Percentiles rank a stretch among this genome's conserved stretches.
Evolutionary conservation across 2,797 vertebrate genomes (phyloP).

Genomic region (Sebastiscus tertius): DNA sequence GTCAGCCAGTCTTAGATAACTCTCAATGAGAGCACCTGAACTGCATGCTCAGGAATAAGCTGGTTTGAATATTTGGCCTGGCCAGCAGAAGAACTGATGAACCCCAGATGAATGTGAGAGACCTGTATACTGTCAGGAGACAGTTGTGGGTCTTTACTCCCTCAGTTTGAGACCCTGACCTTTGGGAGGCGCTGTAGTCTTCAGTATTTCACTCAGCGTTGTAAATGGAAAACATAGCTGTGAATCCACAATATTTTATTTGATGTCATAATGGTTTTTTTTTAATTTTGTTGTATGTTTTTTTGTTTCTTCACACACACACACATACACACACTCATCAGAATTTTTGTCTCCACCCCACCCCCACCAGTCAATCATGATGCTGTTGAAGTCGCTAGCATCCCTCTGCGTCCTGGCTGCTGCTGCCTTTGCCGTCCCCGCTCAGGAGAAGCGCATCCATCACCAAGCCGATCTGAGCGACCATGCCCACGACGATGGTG

Average conservation of each 20-base stretch:
- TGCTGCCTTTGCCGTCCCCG: conserved; percentile 76
- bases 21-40: background rate
- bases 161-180: background rate
- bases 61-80: background rate
- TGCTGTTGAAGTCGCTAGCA: conserved; percentile 59
- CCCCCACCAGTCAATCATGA: conserved; percentile 37
- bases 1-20: background rate
- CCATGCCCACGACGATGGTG: conserved; percentile 80
- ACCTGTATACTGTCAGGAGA: background rate
- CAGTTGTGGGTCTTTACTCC: background rate
- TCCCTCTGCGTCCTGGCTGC: conserved; percentile 53
- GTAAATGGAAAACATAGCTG: background rate
- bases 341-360: too few species aligned
- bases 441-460: conserved; percentile 88
- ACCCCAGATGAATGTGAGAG: background rate
- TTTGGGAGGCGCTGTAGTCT: background rate
- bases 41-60: background rate
- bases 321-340: too few species aligned
- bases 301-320: too few species aligned
- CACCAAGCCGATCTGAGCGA: conserved; percentile 86
- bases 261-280: background rate
- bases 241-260: accelerated
- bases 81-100: background rate
- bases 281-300: too few species aligned
- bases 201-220: background rate